Percentiles rank a stretch among this genome's conserved stretches.
phyloP scores from a whole-genome alignment of 2,113 vertebrate species.

The Mixornis gularis region DNA sequence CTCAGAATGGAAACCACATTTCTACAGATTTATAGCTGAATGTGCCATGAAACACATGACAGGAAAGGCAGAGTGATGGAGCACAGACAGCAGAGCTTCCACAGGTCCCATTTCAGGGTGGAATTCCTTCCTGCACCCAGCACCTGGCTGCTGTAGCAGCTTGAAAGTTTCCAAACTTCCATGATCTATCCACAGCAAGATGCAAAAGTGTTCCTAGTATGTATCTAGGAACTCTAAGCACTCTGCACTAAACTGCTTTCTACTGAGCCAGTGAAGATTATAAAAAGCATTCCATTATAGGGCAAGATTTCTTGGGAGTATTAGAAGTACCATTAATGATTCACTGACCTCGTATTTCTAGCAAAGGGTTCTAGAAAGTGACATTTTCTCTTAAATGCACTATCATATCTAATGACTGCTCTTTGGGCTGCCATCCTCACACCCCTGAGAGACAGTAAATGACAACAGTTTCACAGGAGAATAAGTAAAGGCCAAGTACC shows the following conservation, averaged over 20 bases:
- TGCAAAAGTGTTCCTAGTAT: neutral
- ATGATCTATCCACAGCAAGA: neutral
- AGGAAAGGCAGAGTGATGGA: neutral
- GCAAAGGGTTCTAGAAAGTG: neutral
- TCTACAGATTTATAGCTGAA: neutral
- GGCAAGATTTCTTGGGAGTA: neutral
- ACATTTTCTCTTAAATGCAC: neutral
- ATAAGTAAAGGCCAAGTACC: neutral
- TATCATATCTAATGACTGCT: neutral
- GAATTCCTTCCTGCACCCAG: neutral
- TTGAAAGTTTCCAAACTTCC: neutral
- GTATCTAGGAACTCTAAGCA: accelerated
- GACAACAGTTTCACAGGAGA: neutral
- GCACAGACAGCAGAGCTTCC: neutral
- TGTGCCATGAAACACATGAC: neutral
- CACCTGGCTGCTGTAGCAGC: neutral
- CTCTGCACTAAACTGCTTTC: neutral
- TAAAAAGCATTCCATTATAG: neutral
- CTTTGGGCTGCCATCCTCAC: neutral
- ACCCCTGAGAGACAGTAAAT: neutral
- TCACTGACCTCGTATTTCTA: neutral
- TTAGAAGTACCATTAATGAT: neutral
- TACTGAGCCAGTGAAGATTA: neutral
- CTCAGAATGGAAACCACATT: neutral
- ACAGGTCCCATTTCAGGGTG: neutral